Evolutionary conservation across 2,113 vertebrate genomes (phyloP), one percentile per base, ranked within the genome.

Genomic region (Scatophagus argus): DNA sequence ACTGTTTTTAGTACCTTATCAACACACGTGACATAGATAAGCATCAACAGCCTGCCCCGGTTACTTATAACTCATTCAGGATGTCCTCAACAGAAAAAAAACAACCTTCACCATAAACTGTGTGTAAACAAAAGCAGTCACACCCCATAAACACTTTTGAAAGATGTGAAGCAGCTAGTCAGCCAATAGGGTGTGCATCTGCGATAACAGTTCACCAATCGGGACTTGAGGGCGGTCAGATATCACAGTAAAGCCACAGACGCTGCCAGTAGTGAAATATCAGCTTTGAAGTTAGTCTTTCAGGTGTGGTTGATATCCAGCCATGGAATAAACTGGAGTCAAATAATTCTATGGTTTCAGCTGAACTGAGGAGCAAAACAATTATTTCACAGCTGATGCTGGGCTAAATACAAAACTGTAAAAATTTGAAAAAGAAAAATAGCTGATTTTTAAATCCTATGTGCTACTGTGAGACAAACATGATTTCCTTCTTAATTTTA

Each of bases 121-220:
- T 46, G 23, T 56, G 61, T 29, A 43, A 60, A 81, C 52, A n/a
- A 58, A 51, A 32, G 51, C 25, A 17, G 44, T 19, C 46, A 1
- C 69, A 1, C 60, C 63, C 55, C 32, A 17, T 1, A 39, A 11
- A 32, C 63, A 63, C 32, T 32, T 75, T 80, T 79, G 36, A 86
- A 77, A 79, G 32, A 77, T 75, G 47, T 55, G 60, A 19, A 69
- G 27, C 13, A 8, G 46, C 16, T 39, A 19, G 65, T 54, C 19
- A 78, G 79, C 88, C 91, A 90, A 82, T 88, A 16, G 44, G 32
- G 29, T 77, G 54, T 12, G 59, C 10, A 4, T 69, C 1, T n/a
- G 59, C 34, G 77, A 83, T 51, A 79, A 78, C 3, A n/a, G 34
- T 34, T 41, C 9, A 56, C 82, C 73, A 79, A 56, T 75, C 52